These are phyloP conservation scores for Saccostrea echinata DNA, from an alignment of 1,140 invertebrate genomes.

Conservation along the genomic window DNA sequence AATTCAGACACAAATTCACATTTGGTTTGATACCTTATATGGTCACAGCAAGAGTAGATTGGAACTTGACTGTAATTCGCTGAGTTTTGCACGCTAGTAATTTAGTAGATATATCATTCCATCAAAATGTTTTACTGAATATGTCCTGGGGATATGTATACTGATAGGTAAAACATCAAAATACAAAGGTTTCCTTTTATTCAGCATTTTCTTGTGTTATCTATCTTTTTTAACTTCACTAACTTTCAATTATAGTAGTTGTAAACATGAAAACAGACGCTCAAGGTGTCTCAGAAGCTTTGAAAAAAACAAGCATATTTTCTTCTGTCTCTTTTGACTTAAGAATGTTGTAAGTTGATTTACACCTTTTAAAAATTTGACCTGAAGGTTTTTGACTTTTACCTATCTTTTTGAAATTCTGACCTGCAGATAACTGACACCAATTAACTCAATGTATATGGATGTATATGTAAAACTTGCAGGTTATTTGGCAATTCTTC, in stretches of 20 bases:
- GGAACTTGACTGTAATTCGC: neutral
- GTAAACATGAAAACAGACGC: neutral
- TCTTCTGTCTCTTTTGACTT: neutral
- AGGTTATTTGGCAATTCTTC: neutral
- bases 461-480: no score
- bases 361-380: neutral
- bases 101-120: neutral
- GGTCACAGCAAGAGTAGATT: neutral
- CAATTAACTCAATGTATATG: no score
- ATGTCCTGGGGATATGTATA: neutral
- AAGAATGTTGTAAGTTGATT: neutral
- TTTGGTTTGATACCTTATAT: slow-evolving; percentile 5
- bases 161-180: neutral
- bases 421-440: neutral
- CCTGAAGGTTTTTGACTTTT: neutral
- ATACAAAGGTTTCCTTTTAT: neutral
- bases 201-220: neutral
- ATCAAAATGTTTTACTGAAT: slow-evolving; percentile 1
- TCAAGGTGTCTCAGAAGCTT: neutral
- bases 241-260: neutral
- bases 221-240: neutral
- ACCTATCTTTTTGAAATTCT: neutral
- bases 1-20: slow-evolving; percentile 5
- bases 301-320: neutral
- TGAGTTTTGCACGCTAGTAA: neutral